phyloP scores from a whole-genome alignment of 2,888 invertebrate species.

The Chirona hameri region DNA sequence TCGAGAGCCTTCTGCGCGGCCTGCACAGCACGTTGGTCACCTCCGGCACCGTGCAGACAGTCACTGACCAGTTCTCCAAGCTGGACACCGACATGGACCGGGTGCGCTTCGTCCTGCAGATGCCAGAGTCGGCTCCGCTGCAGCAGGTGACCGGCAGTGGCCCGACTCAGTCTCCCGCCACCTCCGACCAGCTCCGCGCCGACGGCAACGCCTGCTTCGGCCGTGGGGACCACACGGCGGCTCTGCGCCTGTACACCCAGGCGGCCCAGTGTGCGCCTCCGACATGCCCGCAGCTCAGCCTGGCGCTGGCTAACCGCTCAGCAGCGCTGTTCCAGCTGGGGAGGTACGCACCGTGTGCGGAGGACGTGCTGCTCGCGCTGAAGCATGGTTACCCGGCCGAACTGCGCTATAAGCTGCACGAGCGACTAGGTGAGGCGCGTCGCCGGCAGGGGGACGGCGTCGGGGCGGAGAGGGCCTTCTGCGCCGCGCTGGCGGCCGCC shows the following conservation, averaged over 20 bases:
- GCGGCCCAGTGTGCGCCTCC: background rate
- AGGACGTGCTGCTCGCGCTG: background rate
- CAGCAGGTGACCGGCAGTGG: background rate
- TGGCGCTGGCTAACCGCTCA: background rate
- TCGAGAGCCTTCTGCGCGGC: background rate
- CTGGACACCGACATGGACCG: background rate
- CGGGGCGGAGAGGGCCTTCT: background rate
- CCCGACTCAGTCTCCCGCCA: background rate
- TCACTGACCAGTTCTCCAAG: background rate
- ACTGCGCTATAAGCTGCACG: background rate
- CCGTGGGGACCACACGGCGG: background rate
- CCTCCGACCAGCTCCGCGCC: background rate
- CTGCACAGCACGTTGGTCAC: background rate
- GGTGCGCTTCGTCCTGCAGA: background rate
- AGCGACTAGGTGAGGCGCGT: background rate
- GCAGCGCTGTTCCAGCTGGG: conserved; percentile 26
- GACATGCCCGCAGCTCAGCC: no score
- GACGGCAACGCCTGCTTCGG: background rate
- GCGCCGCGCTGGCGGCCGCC: background rate
- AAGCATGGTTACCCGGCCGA: background rate
- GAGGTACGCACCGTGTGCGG: background rate
- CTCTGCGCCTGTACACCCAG: background rate
- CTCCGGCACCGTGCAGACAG: background rate
- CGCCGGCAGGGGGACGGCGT: background rate
- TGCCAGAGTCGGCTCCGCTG: background rate